These are phyloP conservation scores for Tetramorium parvispinum DNA, from an alignment of 1,140 invertebrate species.

Conservation along the genomic window DNA sequence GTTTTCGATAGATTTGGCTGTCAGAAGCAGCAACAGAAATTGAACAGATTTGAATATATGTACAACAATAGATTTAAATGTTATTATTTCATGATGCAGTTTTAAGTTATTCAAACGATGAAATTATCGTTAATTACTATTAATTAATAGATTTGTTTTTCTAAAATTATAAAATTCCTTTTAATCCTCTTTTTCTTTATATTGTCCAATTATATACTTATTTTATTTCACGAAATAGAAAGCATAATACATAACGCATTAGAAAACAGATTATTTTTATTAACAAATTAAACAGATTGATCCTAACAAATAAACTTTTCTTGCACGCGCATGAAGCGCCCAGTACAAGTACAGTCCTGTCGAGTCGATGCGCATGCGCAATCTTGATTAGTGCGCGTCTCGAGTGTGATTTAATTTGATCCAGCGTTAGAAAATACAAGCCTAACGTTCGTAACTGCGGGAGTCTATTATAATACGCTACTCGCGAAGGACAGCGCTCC, in stretches of 20 bases:
- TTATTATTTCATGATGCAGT: not conserved
- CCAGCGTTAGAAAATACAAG: constrained; percentile 5
- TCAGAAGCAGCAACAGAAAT: no score
- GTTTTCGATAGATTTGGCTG: no score
- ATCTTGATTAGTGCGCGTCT: not conserved
- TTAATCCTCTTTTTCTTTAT: not conserved
- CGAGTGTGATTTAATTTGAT: constrained; percentile 20
- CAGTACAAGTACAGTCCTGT: not conserved
- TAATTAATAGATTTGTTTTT: not conserved
- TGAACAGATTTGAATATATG: no score
- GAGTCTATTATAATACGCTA: not conserved
- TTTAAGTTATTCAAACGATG: not conserved
- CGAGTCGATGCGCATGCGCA: not conserved
- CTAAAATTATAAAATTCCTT: not conserved
- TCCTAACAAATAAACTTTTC: no score
- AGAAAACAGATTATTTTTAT: not conserved
- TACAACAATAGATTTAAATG: not conserved
- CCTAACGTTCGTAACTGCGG: not conserved
- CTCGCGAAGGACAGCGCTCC: not conserved
- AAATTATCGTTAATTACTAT: not conserved
- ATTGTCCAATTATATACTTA: not conserved
- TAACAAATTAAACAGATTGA: not conserved
- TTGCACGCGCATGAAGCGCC: not conserved
- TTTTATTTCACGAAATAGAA: not conserved
- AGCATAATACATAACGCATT: not conserved